A percentile compares a stretch with the other conserved stretches of the same genome.
phyloP scores from a whole-genome alignment of 1,140 invertebrate genomes.

The Hyles vespertilio region DNA sequence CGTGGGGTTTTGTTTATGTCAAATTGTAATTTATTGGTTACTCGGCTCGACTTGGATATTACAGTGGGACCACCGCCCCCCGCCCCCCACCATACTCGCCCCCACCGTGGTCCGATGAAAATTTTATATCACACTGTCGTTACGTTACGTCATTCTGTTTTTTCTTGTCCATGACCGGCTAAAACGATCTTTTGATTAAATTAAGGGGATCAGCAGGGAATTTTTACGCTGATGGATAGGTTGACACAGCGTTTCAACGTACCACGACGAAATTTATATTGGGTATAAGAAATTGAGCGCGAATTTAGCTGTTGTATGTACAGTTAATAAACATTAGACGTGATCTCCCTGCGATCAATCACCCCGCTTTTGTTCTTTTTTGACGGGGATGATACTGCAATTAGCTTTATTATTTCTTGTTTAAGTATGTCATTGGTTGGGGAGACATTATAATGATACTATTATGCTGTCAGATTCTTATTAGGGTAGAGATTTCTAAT shows the following conservation, averaged over 20 bases:
- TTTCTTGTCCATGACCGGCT: slow-evolving; percentile 66
- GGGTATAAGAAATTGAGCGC: slow-evolving; percentile 61
- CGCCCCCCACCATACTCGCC: slow-evolving; percentile 17
- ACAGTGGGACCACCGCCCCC: slow-evolving; percentile 39
- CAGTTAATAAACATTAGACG: slow-evolving; percentile 50
- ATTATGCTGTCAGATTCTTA: too few relatives aligned
- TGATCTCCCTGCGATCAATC: slow-evolving; percentile 22
- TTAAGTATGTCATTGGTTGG: too few relatives aligned
- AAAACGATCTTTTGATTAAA: slow-evolving; percentile 73
- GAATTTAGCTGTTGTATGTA: slow-evolving; percentile 48
- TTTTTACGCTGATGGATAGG: slow-evolving; percentile 72
- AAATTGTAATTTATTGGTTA: slow-evolving; percentile 72
- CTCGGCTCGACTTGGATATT: slow-evolving; percentile 65
- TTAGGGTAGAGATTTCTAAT: too few relatives aligned
- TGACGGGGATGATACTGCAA: too few relatives aligned
- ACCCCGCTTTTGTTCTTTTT: slow-evolving; percentile 1
- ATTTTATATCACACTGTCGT: slow-evolving; percentile 65
- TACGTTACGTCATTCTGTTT: slow-evolving; percentile 63
- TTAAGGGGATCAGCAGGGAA: slow-evolving; percentile 69
- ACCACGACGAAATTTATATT: slow-evolving; percentile 63
- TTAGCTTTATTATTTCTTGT: too few relatives aligned
- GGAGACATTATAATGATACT: too few relatives aligned
- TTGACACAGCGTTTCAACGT: slow-evolving; percentile 64
- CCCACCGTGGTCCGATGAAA: slow-evolving; percentile 51
- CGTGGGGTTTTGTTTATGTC: slow-evolving; percentile 66